Conservation (phyloP, 2,113 vertebrate species). For the Scalopus aquaticus region DNA sequence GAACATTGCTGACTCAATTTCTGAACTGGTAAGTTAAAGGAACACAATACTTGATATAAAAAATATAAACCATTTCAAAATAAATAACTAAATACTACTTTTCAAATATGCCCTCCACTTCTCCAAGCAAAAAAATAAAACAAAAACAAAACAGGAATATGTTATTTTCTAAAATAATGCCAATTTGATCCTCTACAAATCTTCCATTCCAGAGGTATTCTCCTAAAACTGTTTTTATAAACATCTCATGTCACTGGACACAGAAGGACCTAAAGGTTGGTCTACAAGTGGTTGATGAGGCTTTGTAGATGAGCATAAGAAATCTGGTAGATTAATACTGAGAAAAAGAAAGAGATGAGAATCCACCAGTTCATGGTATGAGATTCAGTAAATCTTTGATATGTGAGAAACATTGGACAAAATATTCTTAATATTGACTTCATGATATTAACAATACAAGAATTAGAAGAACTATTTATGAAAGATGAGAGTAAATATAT, state of each 20-base stretch:
- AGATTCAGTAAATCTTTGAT: slow-evolving; percentile 20
- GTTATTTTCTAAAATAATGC: not conserved
- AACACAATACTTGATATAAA: slow-evolving; percentile 49
- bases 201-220: not conserved
- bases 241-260: not conserved
- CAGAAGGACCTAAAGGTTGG: not conserved
- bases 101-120: slow-evolving; percentile 38
- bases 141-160: not conserved
- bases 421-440: not conserved
- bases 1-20: slow-evolving; percentile 68
- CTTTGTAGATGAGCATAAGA: not conserved
- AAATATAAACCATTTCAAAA: slow-evolving; percentile 54
- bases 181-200: not conserved
- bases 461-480: slow-evolving; percentile 17
- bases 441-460: not conserved
- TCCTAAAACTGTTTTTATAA: slow-evolving; percentile 28
- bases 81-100: slow-evolving; percentile 47
- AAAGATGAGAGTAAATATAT: slow-evolving; percentile 12
- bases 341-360: not conserved
- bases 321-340: not conserved
- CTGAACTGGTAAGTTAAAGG: slow-evolving; percentile 57
- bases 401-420: not conserved
- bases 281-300: not conserved
- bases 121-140: not conserved
- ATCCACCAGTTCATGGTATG: not conserved